Evolutionary conservation across 2,797 vertebrate genomes (phyloP), one percentile per base, ranked within the genome.

Genomic region (Epinephelus malabaricus): DNA sequence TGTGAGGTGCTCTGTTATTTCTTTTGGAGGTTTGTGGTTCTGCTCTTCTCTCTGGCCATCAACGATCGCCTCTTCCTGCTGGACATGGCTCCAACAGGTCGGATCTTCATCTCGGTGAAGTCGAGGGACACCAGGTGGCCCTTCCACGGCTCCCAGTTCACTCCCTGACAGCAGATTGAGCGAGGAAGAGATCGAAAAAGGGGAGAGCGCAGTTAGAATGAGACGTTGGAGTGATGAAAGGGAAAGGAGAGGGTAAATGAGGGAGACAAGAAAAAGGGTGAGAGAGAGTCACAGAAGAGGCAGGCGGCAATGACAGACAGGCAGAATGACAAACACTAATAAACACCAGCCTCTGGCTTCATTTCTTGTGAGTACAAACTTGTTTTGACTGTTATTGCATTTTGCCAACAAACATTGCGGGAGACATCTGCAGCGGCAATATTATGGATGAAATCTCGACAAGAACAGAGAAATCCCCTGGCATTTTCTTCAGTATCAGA

Each of bases 141-240:
- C 92, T 98, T 98, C 97, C 97, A 98, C 0, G 97, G 96, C 74
- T 98, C 94, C 97, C 97, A 98, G 83, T 98, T 99, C 80, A 98
- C 94, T 2, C 96, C 96, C 97, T 98, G 59, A 55, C 10, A 55
- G 30, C 18, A 54, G 53, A 79, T 70, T 58, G 65, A 73, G n/a
- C 6, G 15, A 60, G 54, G 71, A 18, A 45, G 40, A 74, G 13
- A 65, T 59, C 14, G 8, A 40, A 43, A 43, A 50, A 25, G 46
- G 15, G 15, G 7, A 50, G 62, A 49, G 7, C 34, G 8, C 34
- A 34, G 34, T 34, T 34, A 34, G 34, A 8, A 34, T 67, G 46
- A 53, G 13, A 45, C 3, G 21, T 59, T 1, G 30, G 21, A 38
- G 19, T 23, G 45, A 64, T 10, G 30, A 47, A 75, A 60, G 49